These are phyloP conservation scores for Drosophila carrolli DNA, from an alignment of 1,140 invertebrate genomes.

Conservation along the genomic window DNA sequence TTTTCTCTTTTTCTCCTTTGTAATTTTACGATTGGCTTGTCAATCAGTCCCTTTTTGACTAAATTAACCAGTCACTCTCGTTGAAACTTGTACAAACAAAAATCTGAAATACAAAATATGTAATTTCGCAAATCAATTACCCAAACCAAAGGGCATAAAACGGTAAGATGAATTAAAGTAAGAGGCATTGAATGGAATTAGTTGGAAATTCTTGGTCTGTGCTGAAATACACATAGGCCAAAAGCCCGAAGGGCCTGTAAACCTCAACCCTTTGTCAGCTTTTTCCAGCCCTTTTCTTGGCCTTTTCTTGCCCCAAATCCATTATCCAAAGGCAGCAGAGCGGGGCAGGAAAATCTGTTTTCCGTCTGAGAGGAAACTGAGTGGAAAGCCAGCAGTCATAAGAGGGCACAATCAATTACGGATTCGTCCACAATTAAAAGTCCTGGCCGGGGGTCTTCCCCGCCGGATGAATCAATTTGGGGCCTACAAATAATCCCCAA, in stretches of 20 bases:
- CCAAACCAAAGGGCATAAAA: conserved; percentile 25
- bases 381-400: conserved; percentile 50
- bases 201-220: conserved; percentile 3
- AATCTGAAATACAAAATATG: conserved; percentile 23
- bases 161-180: background rate
- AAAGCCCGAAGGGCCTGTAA: conserved; percentile 12
- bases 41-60: conserved; percentile 25
- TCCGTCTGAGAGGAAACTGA: conserved; percentile 27
- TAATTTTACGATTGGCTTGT: conserved; percentile 11
- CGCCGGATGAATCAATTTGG: conserved; percentile 35
- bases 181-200: conserved; percentile 28
- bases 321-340: conserved; percentile 22
- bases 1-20: background rate
- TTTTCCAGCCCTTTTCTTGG: conserved; percentile 14
- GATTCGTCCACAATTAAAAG: conserved; percentile 52
- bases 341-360: conserved; percentile 40
- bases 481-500: conserved; percentile 54
- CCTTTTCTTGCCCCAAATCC: conserved; percentile 25
- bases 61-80: conserved; percentile 35
- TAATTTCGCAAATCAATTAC: conserved; percentile 56
- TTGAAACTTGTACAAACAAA: conserved; percentile 22
- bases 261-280: conserved; percentile 21
- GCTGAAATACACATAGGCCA: conserved; percentile 26
- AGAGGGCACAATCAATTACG: conserved; percentile 53
- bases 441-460: conserved; percentile 7